Evolutionary conservation across 2,888 invertebrate genomes (phyloP).

Genomic region (Brachylomia viminalis): DNA sequence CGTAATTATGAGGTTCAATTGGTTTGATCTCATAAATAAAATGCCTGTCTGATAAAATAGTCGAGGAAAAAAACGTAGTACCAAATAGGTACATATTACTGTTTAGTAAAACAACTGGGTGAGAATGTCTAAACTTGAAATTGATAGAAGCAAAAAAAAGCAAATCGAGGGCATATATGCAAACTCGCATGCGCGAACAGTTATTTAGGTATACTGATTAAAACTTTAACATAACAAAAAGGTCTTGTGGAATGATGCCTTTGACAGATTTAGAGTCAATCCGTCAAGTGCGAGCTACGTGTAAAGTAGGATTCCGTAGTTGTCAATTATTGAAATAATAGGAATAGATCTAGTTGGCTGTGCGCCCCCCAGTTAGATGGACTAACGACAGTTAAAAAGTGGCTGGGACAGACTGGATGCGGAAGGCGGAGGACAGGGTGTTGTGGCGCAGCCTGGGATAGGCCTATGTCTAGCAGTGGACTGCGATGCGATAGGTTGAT

Average conservation of each 20-base stretch:
- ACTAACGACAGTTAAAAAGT: neutral
- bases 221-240: constrained; percentile 27
- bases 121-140: neutral
- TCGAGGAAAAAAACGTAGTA: constrained; percentile 1
- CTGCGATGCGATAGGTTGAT: too few species aligned
- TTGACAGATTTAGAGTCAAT: constrained; percentile 38
- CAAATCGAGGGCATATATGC: constrained; percentile 16
- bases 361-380: neutral
- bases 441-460: neutral
- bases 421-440: neutral
- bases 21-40: constrained; percentile 49
- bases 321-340: neutral
- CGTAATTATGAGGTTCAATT: constrained; percentile 43
- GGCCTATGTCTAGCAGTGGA: too few species aligned
- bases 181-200: constrained; percentile 5
- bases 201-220: constrained; percentile 9
- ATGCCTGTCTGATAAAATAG: constrained; percentile 25
- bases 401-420: neutral
- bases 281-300: neutral
- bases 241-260: constrained; percentile 4
- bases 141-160: constrained; percentile 15
- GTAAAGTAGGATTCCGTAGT: constrained; percentile 28
- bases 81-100: too few species aligned
- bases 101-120: too few species aligned
- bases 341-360: neutral